phyloP scores from a whole-genome alignment of 2,888 invertebrate genomes.

The Acanthosepion pharaonis region DNA sequence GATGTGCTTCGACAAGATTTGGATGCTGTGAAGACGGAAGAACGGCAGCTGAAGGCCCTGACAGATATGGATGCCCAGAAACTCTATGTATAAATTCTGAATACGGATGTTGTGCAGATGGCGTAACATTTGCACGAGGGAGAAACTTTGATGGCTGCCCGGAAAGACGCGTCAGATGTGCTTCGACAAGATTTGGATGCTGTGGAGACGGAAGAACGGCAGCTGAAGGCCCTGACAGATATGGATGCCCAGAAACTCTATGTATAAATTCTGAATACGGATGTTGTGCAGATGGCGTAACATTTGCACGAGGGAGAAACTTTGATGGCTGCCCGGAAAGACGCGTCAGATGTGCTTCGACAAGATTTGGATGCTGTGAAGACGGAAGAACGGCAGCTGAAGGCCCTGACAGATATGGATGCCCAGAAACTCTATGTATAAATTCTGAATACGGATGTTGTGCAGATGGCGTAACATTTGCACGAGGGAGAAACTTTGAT shows the following conservation, averaged over 20 bases:
- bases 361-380: not conserved
- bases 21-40: not conserved
- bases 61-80: constrained; percentile 49
- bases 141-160: constrained; percentile 84
- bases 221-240: constrained; percentile 86
- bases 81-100: constrained; percentile 72
- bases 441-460: constrained; percentile 77
- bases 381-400: not conserved
- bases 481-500: constrained; percentile 79
- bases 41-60: not conserved
- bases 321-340: not conserved
- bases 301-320: too few species aligned
- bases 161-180: constrained; percentile 64
- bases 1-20: not conserved
- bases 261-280: not conserved
- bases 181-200: constrained; percentile 81
- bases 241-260: constrained; percentile 78
- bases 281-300: not conserved
- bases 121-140: constrained; percentile 74
- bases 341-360: not conserved
- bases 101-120: constrained; percentile 78
- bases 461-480: constrained; percentile 74
- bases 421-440: constrained; percentile 67
- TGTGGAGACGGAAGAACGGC: constrained; percentile 88
- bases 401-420: constrained; percentile 44